These are phyloP conservation scores for Tenrec ecaudatus DNA, from an alignment of 2,113 vertebrate genomes.

Conservation along the genomic window DNA sequence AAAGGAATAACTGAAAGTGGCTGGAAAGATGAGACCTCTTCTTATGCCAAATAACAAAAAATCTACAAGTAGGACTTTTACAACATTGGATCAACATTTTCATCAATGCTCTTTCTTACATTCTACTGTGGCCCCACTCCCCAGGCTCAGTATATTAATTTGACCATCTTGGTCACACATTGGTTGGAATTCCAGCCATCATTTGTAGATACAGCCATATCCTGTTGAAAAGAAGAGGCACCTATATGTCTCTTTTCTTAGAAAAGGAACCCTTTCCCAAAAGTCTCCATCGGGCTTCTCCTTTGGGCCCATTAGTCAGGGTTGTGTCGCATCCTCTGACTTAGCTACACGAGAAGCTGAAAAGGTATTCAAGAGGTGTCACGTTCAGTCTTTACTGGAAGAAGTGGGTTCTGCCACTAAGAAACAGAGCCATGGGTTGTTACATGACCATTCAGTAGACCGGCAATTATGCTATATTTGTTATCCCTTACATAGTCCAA, in stretches of 20 bases:
- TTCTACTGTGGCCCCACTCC: background rate
- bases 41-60: background rate
- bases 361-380: background rate
- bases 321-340: background rate
- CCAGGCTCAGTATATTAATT: background rate
- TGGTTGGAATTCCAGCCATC: background rate
- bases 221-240: background rate
- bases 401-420: background rate
- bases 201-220: background rate
- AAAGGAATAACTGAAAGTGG: background rate
- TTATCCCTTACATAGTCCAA: background rate
- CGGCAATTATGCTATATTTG: background rate
- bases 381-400: background rate
- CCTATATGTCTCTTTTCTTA: background rate
- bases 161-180: background rate
- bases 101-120: background rate
- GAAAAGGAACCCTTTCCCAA: background rate
- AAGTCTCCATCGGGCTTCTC: background rate
- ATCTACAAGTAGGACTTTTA: background rate
- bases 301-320: background rate
- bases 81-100: background rate
- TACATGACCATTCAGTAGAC: background rate
- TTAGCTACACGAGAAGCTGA: background rate
- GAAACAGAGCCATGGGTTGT: background rate
- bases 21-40: background rate